Evolutionary conservation across 2,888 invertebrate species (phyloP), one percentile per base, ranked within the genome.

Genomic region (Tiphia femorata): DNA sequence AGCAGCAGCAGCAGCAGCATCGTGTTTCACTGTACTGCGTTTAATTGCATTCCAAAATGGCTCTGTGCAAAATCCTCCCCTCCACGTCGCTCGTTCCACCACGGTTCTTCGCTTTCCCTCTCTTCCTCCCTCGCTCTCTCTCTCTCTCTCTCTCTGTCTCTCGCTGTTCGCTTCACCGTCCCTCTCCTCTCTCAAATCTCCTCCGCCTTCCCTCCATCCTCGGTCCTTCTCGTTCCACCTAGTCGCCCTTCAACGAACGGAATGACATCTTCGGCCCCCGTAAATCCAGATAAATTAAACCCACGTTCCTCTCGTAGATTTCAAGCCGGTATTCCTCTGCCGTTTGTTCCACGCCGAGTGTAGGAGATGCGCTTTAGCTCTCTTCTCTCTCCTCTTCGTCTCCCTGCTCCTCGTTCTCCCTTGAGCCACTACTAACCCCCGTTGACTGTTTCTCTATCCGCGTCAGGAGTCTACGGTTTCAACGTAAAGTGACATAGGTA

Each of bases 41-140:
- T 81, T 80, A 79, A 80, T 80, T 80, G 80, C 79, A 80, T 81
- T 80, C 80, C 79, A 76, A 76, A 80, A 78, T 80, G 75, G 75
- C 73, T 80, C 73, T 72, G 75, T 71, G 69, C 68, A 73, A 75
- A 72, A 73, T 73, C 67, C 66, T 58, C 62, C 55, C 56, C 54
- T 42, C 60, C 49, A n/a, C n/a, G n/a, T n/a, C n/a, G n/a, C n/a
- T n/a, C n/a, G n/a, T n/a, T n/a, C n/a, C n/a, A n/a, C n/a, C n/a
- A n/a, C n/a, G n/a, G n/a, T n/a, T n/a, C n/a, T n/a, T n/a, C n/a
- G n/a, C 59, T 46, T 37, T 43, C 40, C 38, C 30, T 19, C 46
- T 41, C 41, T 41, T 49, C 44, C 41, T 44, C 29, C 54, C 35
- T 35, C 50, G 33, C 44, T 38, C 58, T 41, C 64, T 61, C 50